Conservation (phyloP, 2,113 vertebrate species). For the Turnix velox region DNA sequence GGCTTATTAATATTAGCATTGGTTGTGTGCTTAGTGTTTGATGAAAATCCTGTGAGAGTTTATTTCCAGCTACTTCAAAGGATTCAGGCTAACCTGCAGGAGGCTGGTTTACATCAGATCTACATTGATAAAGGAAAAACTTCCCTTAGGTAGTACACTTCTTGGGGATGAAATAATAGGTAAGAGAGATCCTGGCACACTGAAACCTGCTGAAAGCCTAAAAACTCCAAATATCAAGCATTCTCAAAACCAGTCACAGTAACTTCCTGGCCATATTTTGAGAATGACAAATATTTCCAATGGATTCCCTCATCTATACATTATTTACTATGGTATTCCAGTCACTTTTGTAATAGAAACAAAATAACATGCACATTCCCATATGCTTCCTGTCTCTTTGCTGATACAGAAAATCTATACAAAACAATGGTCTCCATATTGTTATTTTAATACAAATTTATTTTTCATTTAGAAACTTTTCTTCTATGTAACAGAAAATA, state of each 20-base stretch:
- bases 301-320: not conserved
- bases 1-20: not conserved
- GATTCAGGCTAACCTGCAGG: not conserved
- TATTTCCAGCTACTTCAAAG: not conserved
- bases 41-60: not conserved
- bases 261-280: not conserved
- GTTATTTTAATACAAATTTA: not conserved
- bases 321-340: not conserved
- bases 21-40: not conserved
- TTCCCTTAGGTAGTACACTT: not conserved
- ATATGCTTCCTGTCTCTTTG: not conserved
- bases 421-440: not conserved
- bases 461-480: constrained; percentile 6
- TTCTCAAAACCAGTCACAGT: not conserved
- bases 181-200: not conserved
- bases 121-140: not conserved
- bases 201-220: not conserved
- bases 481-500: not conserved
- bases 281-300: not conserved
- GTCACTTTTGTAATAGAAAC: not conserved
- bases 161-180: not conserved
- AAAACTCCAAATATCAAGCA: not conserved
- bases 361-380: not conserved
- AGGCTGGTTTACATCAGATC: not conserved
- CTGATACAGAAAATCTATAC: not conserved